Percentiles rank a stretch among this genome's conserved stretches.
Conservation (phyloP, 2,888 invertebrate species). For the Crossocerus cetratus region DNA sequence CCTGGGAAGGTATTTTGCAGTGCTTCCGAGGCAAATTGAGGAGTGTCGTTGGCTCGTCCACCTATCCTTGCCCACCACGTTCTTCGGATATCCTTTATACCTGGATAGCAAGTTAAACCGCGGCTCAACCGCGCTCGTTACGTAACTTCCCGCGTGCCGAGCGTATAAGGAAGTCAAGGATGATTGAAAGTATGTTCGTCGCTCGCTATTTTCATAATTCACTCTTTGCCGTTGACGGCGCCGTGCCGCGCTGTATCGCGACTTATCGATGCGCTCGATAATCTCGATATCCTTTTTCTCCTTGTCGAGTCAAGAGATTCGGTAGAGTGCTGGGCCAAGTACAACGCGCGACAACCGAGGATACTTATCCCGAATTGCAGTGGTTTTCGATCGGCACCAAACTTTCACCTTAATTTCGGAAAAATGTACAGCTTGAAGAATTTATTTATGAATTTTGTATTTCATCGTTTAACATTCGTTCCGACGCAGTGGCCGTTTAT, state of each 20-base stretch:
- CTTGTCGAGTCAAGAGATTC: too few species aligned
- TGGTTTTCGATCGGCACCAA: too few species aligned
- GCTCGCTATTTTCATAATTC: conserved; percentile 58
- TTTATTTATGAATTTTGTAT: too few species aligned
- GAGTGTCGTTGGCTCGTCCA: conserved; percentile 22
- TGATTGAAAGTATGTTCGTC: conserved; percentile 73
- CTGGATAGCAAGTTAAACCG: conserved; percentile 33
- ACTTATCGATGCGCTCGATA: background rate
- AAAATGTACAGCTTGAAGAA: too few species aligned
- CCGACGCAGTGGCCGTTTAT: too few species aligned
- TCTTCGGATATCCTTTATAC: conserved; percentile 42
- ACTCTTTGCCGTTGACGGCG: background rate
- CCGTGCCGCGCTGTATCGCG: background rate
- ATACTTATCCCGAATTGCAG: too few species aligned
- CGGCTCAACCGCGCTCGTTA: conserved; percentile 58
- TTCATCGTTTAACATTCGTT: too few species aligned
- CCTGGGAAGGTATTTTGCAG: too few species aligned
- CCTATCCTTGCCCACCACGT: conserved; percentile 25
- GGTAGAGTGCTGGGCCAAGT: too few species aligned
- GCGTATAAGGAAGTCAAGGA: conserved; percentile 75
- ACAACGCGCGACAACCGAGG: too few species aligned
- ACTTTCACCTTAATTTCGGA: too few species aligned
- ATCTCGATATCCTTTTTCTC: too few species aligned
- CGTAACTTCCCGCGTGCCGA: conserved; percentile 69
- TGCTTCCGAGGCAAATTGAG: background rate